Conservation (phyloP, 1,140 invertebrate species). For the Ostrea denselamellosa region DNA sequence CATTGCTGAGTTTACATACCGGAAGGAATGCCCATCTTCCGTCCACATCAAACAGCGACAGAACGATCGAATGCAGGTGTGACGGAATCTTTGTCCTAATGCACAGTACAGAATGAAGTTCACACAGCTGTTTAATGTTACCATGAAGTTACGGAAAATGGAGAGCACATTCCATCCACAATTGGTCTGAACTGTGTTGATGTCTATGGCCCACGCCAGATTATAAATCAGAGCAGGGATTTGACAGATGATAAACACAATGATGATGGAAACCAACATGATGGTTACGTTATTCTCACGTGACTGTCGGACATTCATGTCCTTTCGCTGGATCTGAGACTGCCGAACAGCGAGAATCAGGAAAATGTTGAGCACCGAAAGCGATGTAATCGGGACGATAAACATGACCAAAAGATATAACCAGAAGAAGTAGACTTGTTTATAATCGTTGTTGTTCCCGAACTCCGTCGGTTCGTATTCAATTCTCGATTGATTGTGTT, state of each 20-base stretch:
- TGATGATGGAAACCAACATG: slow-evolving; percentile 95
- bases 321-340: slow-evolving; percentile 71
- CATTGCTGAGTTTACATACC: slow-evolving; percentile 61
- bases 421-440: slow-evolving; percentile 92
- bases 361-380: slow-evolving; percentile 92
- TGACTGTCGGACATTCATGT: slow-evolving; percentile 76
- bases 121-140: slow-evolving; percentile 97
- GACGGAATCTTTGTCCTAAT: slow-evolving; percentile 97
- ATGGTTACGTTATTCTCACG: slow-evolving; percentile 83
- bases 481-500: slow-evolving; percentile 50
- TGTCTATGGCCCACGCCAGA: slow-evolving; percentile 80
- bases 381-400: slow-evolving; percentile 90
- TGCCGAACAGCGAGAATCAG: slow-evolving; percentile 85
- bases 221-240: slow-evolving; percentile 93
- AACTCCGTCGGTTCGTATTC: slow-evolving; percentile 85
- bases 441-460: slow-evolving; percentile 87
- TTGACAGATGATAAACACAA: slow-evolving; percentile 96
- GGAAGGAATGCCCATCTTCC: slow-evolving; percentile 69
- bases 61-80: slow-evolving; percentile 92
- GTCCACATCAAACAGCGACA: slow-evolving; percentile 80
- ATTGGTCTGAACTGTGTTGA: slow-evolving; percentile 49
- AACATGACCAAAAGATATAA: slow-evolving; percentile 95
- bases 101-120: slow-evolving; percentile 99
- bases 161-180: slow-evolving; percentile 71
- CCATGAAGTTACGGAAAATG: slow-evolving; percentile 88